Evolutionary conservation across 53 echinoderm and acorn worm species (phyloP).

Genomic region (Actinopyga echinites): DNA sequence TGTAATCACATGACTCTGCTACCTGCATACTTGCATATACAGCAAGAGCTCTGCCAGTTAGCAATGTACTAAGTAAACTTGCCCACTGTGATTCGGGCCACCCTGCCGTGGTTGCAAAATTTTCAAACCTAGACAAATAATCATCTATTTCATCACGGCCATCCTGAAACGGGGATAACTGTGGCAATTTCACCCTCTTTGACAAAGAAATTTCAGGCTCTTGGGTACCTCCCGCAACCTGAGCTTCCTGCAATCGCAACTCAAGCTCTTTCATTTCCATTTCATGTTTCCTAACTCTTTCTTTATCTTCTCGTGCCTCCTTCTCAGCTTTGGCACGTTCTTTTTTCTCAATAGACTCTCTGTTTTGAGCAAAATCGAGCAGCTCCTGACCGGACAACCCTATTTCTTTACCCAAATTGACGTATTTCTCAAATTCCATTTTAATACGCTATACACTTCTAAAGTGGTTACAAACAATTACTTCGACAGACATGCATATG

Average conservation of each 20-base stretch:
- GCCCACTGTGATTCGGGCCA: slow-evolving; percentile 60
- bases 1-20: slow-evolving; percentile 47
- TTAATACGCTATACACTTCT: too few species aligned
- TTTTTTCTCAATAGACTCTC: too few species aligned
- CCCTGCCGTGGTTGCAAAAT: slow-evolving; percentile 53
- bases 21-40: slow-evolving; percentile 52
- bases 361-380: slow-evolving; percentile 22
- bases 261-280: neutral
- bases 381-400: slow-evolving; percentile 8
- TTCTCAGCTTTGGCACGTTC: too few species aligned
- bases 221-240: neutral
- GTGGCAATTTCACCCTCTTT: neutral
- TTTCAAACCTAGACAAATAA: slow-evolving; percentile 62
- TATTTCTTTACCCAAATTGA: too few species aligned
- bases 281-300: neutral
- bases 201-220: neutral
- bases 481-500: too few species aligned
- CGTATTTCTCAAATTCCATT: too few species aligned
- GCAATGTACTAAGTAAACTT: slow-evolving; percentile 51
- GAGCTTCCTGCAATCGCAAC: too few species aligned
- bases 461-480: too few species aligned
- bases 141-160: slow-evolving; percentile 64
- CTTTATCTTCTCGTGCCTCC: neutral
- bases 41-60: slow-evolving; percentile 64
- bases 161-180: slow-evolving; percentile 63